Percentiles rank a stretch among this genome's conserved stretches.
phyloP scores from a whole-genome alignment of 2,797 vertebrate species.

The Siniperca undulata region DNA sequence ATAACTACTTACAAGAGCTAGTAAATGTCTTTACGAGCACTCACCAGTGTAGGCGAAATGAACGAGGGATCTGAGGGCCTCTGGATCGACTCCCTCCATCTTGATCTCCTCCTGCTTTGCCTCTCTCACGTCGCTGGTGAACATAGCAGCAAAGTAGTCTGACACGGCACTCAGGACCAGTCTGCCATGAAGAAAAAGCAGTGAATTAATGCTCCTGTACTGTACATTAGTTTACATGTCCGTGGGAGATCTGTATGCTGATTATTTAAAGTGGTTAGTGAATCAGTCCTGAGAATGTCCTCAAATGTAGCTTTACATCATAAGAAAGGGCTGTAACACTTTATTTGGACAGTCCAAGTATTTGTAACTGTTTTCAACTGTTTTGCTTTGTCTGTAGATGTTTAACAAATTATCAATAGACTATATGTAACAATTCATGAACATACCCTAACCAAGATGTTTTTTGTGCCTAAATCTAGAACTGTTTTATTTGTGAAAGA shows the following conservation, averaged over 20 bases:
- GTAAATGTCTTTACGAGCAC: constrained; percentile 78
- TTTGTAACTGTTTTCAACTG: too few relatives aligned
- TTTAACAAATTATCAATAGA: too few relatives aligned
- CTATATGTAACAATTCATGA: too few relatives aligned
- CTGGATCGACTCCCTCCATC: constrained; percentile 97
- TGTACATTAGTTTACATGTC: constrained; percentile 13
- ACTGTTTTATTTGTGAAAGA: too few relatives aligned
- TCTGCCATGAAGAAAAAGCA: constrained; percentile 79
- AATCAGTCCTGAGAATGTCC: constrained; percentile 23
- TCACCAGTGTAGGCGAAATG: constrained; percentile 97
- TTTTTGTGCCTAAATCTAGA: too few relatives aligned
- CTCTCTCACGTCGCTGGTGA: constrained; percentile 96
- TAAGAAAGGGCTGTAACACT: not conserved
- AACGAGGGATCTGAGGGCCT: constrained; percentile 94
- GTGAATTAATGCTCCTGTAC: constrained; percentile 42
- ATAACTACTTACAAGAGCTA: constrained; percentile 63
- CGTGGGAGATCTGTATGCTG: constrained; percentile 4
- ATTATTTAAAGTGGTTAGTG: constrained; percentile 35
- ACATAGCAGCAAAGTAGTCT: constrained; percentile 99
- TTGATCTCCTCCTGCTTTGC: constrained; percentile 98
- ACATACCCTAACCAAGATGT: too few relatives aligned
- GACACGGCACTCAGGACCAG: constrained; percentile 96
- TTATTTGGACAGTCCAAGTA: too few relatives aligned
- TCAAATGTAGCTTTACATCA: constrained; percentile 10
- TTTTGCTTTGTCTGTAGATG: too few relatives aligned